A percentile compares a stretch with the other conserved stretches of the same genome.
phyloP scores from a whole-genome alignment of 2,113 vertebrate species.

The Irena cyanogastra region DNA sequence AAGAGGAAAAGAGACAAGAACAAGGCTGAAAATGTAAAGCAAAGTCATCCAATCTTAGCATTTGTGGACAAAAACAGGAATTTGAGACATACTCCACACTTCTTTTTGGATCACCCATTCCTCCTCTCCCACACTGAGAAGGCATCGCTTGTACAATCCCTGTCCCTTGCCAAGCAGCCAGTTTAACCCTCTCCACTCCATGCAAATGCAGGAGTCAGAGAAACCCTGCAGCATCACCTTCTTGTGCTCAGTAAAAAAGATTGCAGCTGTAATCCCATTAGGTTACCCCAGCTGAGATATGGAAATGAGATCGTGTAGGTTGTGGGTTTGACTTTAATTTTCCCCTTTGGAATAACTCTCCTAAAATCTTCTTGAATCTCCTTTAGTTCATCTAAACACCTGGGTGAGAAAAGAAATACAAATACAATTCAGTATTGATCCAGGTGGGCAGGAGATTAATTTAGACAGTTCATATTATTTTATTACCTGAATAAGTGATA shows the following conservation, averaged over 20 bases:
- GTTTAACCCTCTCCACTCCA: not conserved
- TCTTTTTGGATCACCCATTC: not conserved
- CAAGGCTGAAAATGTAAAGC: not conserved
- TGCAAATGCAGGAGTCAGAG: not conserved
- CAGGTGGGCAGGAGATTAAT: not conserved
- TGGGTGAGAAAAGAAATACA: not conserved
- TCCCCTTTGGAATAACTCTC: not conserved
- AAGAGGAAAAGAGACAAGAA: not conserved
- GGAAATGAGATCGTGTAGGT: fast-evolving
- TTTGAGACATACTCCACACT: not conserved
- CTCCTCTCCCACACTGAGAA: not conserved
- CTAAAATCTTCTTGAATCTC: not conserved
- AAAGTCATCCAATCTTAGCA: not conserved
- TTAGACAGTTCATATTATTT: not conserved
- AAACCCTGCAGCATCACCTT: not conserved
- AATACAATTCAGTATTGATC: not conserved
- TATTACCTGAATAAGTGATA: not conserved
- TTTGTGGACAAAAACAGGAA: not conserved
- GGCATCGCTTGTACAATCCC: fast-evolving
- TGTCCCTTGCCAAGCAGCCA: not conserved
- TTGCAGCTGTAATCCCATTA: too few relatives aligned
- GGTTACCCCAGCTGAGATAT: not conserved
- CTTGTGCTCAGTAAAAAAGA: not conserved
- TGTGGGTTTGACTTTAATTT: not conserved
- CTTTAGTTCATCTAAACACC: not conserved